Conservation (phyloP, 1,140 invertebrate species). For the Maniola jurtina region DNA sequence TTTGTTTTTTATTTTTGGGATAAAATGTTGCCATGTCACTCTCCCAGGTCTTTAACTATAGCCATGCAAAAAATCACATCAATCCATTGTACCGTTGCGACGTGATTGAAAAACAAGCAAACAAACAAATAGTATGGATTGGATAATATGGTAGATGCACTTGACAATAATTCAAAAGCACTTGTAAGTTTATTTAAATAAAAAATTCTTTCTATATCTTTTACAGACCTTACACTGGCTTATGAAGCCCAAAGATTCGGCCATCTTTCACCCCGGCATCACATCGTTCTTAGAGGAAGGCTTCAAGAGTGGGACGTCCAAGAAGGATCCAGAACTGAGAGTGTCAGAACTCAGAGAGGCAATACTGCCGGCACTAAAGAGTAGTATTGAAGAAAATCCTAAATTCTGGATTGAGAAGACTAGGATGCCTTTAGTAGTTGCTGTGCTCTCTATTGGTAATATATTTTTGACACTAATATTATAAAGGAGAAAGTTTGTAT, state of each 20-base stretch:
- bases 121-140: no score
- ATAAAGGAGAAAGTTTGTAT: no score
- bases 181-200: no score
- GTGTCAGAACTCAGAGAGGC: conserved; percentile 86
- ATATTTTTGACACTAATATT: no score
- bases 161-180: no score
- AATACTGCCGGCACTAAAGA: conserved; percentile 82
- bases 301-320: conserved; percentile 84
- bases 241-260: conserved; percentile 86
- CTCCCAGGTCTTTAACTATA: no score
- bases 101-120: no score
- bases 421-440: conserved; percentile 84
- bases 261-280: conserved; percentile 86
- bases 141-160: no score
- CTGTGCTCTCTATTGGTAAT: conserved; percentile 80
- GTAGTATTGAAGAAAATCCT: conserved; percentile 81
- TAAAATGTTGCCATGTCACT: no score
- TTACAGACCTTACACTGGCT: conserved; percentile 87
- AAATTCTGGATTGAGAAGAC: conserved; percentile 85
- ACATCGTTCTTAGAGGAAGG: conserved; percentile 86
- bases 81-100: no score
- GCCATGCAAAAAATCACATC: no score
- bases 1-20: no score
- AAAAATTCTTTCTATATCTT: neutral
- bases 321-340: conserved; percentile 87